Evolutionary conservation across 2,113 vertebrate genomes (phyloP), one percentile per base, ranked within the genome.

Genomic region (Apaloderma vittatum): DNA sequence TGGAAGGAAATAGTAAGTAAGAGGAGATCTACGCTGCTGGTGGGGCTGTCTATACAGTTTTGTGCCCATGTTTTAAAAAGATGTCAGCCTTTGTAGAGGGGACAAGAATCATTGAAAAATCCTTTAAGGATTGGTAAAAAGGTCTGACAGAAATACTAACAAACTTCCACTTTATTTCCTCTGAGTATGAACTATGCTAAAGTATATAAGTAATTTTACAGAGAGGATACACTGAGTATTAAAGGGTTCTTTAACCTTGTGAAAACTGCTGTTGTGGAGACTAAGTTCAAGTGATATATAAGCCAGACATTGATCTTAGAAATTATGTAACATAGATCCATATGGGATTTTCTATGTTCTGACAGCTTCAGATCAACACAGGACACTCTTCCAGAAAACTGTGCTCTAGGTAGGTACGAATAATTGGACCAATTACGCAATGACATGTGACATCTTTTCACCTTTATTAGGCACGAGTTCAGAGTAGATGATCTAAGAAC

Each of bases 321-420:
- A 92, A 65, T 18, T 54, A 30, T 1, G 37, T 23, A n/a, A 15
- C 1, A 0, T 46, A 29, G 6, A 26, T 57, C 32, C 1, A 1
- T 16, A 24, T 40, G 32, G 34, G 26, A 74, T 77, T 92, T 29
- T 86, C 20, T 23, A 8, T 48, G 29, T 80, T 73, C 48, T 85
- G 13, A 59, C 48, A 86, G 20, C 24, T 77, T 92, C 26, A 43
- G 30, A 71, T 54, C 16, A 63, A 57, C 8, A 67, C 26, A 74
- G 55, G 51, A 24, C 40, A 21, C 8, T 34, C 18, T 73, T 79
- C 37, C 30, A 34, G 36, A 78, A 77, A 88, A 62, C 6, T 71
- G 19, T 85, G 2, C 36, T 91, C 40, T 90, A 61, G 1, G 9
- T 61, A 74, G 3, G 19, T 77, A n/a, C 34, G 67, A 79, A 34